Conservation (phyloP, 2,113 vertebrate species). For the Siphamia tubifer region DNA sequence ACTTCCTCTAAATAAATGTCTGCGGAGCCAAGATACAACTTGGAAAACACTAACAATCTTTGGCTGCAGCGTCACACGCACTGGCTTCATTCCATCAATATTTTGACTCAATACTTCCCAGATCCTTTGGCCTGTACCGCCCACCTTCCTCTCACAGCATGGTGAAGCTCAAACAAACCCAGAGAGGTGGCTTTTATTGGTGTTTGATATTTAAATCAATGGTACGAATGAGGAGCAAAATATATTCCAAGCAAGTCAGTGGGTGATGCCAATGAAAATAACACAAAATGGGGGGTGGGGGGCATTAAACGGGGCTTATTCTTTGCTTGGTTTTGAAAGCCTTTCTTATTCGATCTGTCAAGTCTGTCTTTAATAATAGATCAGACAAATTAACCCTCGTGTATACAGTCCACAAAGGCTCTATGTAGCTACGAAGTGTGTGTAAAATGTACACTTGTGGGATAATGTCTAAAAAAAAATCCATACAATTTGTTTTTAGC, state of each 20-base stretch:
- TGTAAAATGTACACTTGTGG: too few relatives aligned
- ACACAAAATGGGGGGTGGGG: too few relatives aligned
- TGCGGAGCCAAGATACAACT: conserved; percentile 44
- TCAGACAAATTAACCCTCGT: not conserved
- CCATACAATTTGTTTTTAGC: too few relatives aligned
- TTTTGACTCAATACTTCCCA: conserved; percentile 63
- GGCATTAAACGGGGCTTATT: not conserved
- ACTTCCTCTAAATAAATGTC: conserved; percentile 27
- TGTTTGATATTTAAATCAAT: conserved; percentile 76
- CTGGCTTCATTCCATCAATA: conserved; percentile 68
- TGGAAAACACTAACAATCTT: conserved; percentile 54
- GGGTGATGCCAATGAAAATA: conserved; percentile 34
- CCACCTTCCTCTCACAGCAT: conserved; percentile 59
- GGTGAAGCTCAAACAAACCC: conserved; percentile 56
- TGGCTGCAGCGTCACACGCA: conserved; percentile 49
- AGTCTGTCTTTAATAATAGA: conserved; percentile 54
- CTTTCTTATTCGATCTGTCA: conserved; percentile 36
- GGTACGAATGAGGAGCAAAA: conserved; percentile 41
- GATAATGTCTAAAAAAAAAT: too few relatives aligned
- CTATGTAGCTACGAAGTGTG: too few relatives aligned
- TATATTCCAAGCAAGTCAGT: conserved; percentile 32
- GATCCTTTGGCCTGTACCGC: conserved; percentile 34
- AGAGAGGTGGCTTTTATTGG: conserved; percentile 64
- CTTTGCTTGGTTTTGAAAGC: conserved; percentile 28
- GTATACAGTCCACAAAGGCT: too few relatives aligned